A percentile compares a stretch with the other conserved stretches of the same genome.
These are phyloP conservation scores for Hylia prasina DNA, from an alignment of 2,113 vertebrate genomes.

Conservation along the genomic window DNA sequence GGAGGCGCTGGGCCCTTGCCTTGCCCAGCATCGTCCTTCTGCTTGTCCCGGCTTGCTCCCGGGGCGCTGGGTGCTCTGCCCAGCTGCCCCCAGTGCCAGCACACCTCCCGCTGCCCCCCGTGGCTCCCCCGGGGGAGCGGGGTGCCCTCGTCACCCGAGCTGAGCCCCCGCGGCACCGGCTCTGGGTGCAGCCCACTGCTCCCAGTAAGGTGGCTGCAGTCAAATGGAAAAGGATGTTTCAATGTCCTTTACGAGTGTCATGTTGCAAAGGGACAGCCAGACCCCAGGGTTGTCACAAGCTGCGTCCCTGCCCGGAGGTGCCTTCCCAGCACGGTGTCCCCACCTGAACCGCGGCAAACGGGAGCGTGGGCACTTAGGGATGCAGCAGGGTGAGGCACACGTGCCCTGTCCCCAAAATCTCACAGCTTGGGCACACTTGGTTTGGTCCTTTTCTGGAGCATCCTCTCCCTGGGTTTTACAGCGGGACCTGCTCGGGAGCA, in stretches of 20 bases:
- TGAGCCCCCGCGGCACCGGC: not conserved
- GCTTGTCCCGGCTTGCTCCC: not conserved
- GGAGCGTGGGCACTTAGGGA: not conserved
- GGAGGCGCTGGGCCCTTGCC: not conserved
- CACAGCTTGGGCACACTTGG: rapidly evolving
- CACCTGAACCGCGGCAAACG: rapidly evolving
- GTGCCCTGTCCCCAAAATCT: not conserved
- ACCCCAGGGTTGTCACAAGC: not conserved
- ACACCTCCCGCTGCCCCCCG: not conserved
- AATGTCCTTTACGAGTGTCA: rapidly evolving
- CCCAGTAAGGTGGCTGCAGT: not conserved
- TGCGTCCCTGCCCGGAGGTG: not conserved
- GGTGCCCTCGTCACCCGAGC: not conserved
- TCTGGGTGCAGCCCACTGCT: not conserved
- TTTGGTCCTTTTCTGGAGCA: not conserved
- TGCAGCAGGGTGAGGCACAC: not conserved
- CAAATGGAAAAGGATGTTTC: not conserved
- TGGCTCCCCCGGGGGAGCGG: rapidly evolving
- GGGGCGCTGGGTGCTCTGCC: not conserved
- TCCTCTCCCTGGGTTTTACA: not conserved
- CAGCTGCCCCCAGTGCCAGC: not conserved
- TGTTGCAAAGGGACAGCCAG: not conserved
- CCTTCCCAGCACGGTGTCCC: rapidly evolving
- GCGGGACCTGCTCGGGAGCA: not conserved
- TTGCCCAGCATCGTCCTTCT: rapidly evolving